These are phyloP conservation scores for Otus sunia DNA, from an alignment of 2,113 vertebrate species.

Conservation along the genomic window DNA sequence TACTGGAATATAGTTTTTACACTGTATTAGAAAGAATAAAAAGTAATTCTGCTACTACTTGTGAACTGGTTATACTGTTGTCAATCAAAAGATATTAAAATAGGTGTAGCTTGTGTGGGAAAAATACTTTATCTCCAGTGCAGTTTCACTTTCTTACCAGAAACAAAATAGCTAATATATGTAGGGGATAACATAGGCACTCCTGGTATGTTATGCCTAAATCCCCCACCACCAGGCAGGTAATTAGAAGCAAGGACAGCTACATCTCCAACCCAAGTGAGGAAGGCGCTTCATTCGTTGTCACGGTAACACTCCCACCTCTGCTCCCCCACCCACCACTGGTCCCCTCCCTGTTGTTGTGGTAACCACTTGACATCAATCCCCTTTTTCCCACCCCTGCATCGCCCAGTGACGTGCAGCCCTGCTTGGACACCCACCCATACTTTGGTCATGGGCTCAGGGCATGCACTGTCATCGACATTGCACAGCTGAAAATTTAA, in stretches of 20 bases:
- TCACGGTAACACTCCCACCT: constrained; percentile 17
- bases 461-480: accelerated
- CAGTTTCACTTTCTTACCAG: neutral
- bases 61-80: neutral
- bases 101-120: neutral
- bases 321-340: neutral
- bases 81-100: neutral
- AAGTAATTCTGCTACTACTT: neutral
- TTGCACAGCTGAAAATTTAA: neutral
- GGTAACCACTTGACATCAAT: constrained; percentile 31
- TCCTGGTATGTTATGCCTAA: neutral
- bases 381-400: neutral
- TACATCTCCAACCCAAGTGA: neutral
- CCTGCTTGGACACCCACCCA: neutral
- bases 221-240: neutral
- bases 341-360: constrained; percentile 20
- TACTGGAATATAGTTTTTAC: neutral
- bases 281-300: neutral
- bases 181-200: neutral
- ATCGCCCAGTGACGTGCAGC: accelerated
- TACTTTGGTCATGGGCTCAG: neutral
- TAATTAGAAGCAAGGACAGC: neutral
- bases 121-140: neutral
- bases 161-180: neutral
- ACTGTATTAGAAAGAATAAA: neutral